These are phyloP conservation scores for Enoplosus armatus DNA, from an alignment of 2,797 vertebrate genomes.

Conservation along the genomic window DNA sequence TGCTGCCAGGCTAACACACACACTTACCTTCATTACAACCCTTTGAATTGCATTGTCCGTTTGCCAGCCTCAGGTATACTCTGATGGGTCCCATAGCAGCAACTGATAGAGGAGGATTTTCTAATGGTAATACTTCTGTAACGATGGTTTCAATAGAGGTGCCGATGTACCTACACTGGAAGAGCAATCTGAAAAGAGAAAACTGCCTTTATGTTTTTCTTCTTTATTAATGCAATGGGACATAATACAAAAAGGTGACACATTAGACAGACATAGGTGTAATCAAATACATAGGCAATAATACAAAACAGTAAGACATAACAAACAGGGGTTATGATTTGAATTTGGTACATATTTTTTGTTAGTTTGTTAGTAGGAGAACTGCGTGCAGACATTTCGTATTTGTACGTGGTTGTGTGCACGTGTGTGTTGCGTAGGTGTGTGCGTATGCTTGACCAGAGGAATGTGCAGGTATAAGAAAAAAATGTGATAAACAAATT, in stretches of 20 bases:
- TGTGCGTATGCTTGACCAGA: not conserved
- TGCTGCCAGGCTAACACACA: not conserved
- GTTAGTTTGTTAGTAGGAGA: too few species aligned
- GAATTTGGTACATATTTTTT: not conserved
- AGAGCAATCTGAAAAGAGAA: conserved; percentile 16
- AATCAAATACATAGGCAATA: too few species aligned
- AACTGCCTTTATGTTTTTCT: not conserved
- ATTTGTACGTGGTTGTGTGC: not conserved
- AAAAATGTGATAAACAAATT: too few species aligned
- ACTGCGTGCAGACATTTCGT: not conserved
- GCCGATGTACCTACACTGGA: conserved; percentile 20
- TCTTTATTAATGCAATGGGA: too few species aligned
- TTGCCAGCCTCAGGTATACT: conserved; percentile 75
- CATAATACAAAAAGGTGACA: too few species aligned
- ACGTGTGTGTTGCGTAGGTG: not conserved
- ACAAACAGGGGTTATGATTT: too few species aligned
- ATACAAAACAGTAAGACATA: too few species aligned
- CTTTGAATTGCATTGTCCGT: conserved; percentile 74
- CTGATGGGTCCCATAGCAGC: conserved; percentile 62
- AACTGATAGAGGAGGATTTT: not conserved
- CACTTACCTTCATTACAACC: conserved; percentile 75
- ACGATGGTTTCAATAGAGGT: conserved; percentile 44
- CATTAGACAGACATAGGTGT: too few species aligned
- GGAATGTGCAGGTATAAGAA: too few species aligned
- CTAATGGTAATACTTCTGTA: not conserved